Conservation (phyloP, 1,140 invertebrate genomes). For the Tribolium madens region DNA sequence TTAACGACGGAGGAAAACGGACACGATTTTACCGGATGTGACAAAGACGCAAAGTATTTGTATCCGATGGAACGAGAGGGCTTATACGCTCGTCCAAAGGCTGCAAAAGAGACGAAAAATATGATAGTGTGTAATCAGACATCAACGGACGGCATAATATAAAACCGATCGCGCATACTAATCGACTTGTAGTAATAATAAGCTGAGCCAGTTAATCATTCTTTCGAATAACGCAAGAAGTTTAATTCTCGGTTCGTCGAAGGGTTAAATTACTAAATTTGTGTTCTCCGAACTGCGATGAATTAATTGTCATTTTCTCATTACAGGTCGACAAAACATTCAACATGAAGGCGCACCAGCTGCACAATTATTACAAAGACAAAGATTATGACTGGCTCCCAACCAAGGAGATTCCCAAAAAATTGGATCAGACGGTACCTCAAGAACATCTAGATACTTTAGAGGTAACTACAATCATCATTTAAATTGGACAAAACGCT, state of each 20-base stretch:
- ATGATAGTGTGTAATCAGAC: conserved; percentile 65
- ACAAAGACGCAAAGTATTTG: conserved; percentile 63
- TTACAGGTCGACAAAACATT: conserved; percentile 70
- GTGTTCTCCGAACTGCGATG: background rate
- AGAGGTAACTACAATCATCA: conserved; percentile 63
- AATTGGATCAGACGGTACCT: conserved; percentile 65
- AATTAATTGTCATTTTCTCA: conserved; percentile 54
- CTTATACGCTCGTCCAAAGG: background rate
- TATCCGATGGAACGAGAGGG: conserved; percentile 61
- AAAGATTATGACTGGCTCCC: conserved; percentile 70
- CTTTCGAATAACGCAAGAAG: background rate
- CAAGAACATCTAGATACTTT: conserved; percentile 66
- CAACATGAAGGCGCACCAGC: conserved; percentile 65
- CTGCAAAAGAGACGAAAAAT: conserved; percentile 59
- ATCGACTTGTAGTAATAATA: conserved; percentile 50
- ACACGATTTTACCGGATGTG: conserved; percentile 62
- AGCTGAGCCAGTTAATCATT: conserved; percentile 36
- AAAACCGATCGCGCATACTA: conserved; percentile 58
- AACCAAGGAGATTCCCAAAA: conserved; percentile 67
- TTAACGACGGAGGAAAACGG: conserved; percentile 50
- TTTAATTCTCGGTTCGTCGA: conserved; percentile 2
- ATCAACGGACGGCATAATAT: conserved; percentile 60
- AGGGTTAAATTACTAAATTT: conserved; percentile 9
- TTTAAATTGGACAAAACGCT: background rate
- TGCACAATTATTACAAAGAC: background rate